A percentile compares a stretch with the other conserved stretches of the same genome.
These are phyloP conservation scores for Adelges cooleyi DNA, from an alignment of 1,140 invertebrate species.

Conservation along the genomic window DNA sequence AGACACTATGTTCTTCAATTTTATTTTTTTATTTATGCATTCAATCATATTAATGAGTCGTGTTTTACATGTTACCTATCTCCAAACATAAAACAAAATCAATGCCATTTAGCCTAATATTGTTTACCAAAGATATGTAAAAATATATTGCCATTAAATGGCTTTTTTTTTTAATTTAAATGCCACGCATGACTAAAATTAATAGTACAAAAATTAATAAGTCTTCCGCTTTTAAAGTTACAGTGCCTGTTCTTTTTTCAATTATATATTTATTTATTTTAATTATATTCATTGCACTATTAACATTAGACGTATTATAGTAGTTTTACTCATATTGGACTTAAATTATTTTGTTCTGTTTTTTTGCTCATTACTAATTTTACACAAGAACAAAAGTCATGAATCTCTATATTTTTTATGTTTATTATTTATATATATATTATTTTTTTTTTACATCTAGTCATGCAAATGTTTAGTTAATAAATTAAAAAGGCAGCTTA, in stretches of 20 bases:
- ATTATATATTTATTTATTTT: constrained; percentile 5
- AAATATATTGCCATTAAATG: too few relatives aligned
- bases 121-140: constrained; percentile 27
- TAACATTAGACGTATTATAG: constrained; percentile 15
- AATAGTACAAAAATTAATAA: constrained; percentile 10
- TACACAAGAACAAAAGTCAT: constrained; percentile 2
- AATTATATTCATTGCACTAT: constrained; percentile 15
- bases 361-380: constrained; percentile 25
- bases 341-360: constrained; percentile 1
- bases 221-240: constrained; percentile 9
- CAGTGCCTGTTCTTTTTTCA: constrained; percentile 9
- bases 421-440: neutral
- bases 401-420: constrained; percentile 19
- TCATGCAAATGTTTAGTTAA: constrained; percentile 23
- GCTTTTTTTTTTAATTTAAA: neutral
- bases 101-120: constrained; percentile 11
- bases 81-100: neutral
- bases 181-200: constrained; percentile 5
- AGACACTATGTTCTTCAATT: constrained; percentile 14
- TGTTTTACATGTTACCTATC: neutral
- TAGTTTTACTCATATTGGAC: neutral
- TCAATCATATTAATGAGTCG: constrained; percentile 4
- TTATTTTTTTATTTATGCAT: neutral
- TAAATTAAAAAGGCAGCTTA: constrained; percentile 10
- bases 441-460: constrained; percentile 23